Evolutionary conservation across 2,797 vertebrate species (phyloP).

Genomic region (Phrynocephalus guinanensis): DNA sequence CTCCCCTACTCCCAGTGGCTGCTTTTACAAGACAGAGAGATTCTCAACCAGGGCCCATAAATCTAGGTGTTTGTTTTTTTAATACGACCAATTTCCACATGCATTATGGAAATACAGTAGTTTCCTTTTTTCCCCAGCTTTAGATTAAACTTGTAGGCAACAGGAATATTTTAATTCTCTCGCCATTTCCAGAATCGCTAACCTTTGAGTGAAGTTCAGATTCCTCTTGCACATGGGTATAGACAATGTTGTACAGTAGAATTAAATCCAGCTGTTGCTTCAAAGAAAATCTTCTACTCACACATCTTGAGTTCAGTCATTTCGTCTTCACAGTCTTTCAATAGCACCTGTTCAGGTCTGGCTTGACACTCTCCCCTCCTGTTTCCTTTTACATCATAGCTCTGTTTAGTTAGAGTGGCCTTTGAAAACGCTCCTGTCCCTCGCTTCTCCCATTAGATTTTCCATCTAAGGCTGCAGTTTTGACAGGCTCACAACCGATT

Average conservation of each 20-base stretch:
- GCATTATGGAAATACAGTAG: too few species aligned
- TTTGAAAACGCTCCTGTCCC: slow-evolving; percentile 26
- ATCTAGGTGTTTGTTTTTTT: not conserved
- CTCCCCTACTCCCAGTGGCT: too few species aligned
- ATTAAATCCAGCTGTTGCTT: not conserved
- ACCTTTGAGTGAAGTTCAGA: too few species aligned
- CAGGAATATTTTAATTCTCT: not conserved
- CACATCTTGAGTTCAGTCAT: not conserved
- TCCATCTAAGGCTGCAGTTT: slow-evolving; percentile 29
- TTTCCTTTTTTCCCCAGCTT: not conserved
- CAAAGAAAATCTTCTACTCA: not conserved
- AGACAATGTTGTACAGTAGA: not conserved
- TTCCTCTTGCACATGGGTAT: not conserved
- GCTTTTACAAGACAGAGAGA: not conserved
- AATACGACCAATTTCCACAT: not conserved
- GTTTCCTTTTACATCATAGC: not conserved
- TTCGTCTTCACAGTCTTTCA: not conserved
- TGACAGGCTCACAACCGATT: not conserved
- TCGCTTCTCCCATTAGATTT: slow-evolving; percentile 22
- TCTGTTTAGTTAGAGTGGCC: slow-evolving; percentile 4
- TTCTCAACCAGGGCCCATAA: not conserved
- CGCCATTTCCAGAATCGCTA: too few species aligned
- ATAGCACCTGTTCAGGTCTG: not conserved
- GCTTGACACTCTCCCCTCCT: not conserved
- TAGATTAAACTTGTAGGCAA: not conserved